Percentiles rank a stretch among this genome's conserved stretches.
Conservation (phyloP, 2,797 vertebrate genomes). For the Sebastes nivosus region DNA sequence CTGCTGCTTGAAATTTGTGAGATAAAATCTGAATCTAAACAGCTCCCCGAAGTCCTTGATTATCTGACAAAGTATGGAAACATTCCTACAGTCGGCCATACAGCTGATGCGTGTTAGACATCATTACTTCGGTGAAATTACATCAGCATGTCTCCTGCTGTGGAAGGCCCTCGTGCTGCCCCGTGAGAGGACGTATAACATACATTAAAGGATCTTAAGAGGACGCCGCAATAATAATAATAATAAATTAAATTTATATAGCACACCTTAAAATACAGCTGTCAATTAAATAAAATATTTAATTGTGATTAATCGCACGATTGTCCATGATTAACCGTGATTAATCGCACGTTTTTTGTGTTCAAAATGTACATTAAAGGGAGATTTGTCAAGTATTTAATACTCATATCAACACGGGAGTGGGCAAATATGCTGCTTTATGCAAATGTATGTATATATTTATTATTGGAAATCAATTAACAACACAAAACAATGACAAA, state of each 20-base stretch:
- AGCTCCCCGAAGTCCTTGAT: constrained; percentile 3
- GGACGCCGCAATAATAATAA: not conserved
- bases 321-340: no score
- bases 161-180: not conserved
- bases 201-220: constrained; percentile 1
- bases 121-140: constrained; percentile 25
- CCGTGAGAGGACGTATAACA: not conserved
- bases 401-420: accelerated
- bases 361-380: no score
- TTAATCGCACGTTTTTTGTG: no score
- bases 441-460: accelerated
- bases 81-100: constrained; percentile 26
- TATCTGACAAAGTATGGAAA: constrained; percentile 33
- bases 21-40: constrained; percentile 40
- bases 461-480: no score
- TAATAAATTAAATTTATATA: accelerated
- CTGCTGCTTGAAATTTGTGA: constrained; percentile 11
- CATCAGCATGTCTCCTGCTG: constrained; percentile 28
- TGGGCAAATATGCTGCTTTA: no score
- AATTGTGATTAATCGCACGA: no score
- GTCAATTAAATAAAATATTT: no score
- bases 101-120: constrained; percentile 35
- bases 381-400: no score
- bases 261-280: no score
- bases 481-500: no score